Conservation (phyloP, 1,140 invertebrate genomes). For the Aradophagus sp. region DNA sequence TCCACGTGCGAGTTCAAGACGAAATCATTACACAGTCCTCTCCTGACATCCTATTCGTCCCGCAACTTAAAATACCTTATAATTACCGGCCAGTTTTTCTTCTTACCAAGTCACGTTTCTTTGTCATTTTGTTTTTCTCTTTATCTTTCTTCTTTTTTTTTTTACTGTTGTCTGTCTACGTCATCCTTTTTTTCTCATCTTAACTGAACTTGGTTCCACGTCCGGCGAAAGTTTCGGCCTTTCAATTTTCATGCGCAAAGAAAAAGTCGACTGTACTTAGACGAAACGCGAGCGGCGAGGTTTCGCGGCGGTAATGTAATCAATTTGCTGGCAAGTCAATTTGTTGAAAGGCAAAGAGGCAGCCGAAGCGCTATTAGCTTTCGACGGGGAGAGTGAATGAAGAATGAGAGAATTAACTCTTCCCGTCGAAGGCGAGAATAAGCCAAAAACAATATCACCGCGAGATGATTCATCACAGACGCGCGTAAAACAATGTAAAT, state of each 20-base stretch:
- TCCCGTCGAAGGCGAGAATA: constrained; percentile 29
- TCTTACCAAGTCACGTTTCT: too few relatives aligned
- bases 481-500: constrained; percentile 30
- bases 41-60: too few relatives aligned
- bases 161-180: too few relatives aligned
- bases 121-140: too few relatives aligned
- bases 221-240: constrained; percentile 14
- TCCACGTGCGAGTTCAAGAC: too few relatives aligned
- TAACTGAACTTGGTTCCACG: too few relatives aligned
- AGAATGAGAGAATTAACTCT: constrained; percentile 46
- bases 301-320: constrained; percentile 43
- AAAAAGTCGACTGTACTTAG: constrained; percentile 29
- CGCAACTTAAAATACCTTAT: too few relatives aligned
- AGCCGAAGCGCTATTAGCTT: constrained; percentile 41
- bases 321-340: constrained; percentile 52
- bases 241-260: constrained; percentile 39
- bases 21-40: too few relatives aligned
- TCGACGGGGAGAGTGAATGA: constrained; percentile 44
- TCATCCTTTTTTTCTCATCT: too few relatives aligned
- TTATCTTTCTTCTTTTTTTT: too few relatives aligned
- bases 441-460: constrained; percentile 43
- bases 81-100: too few relatives aligned
- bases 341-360: constrained; percentile 47
- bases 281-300: constrained; percentile 19
- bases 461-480: constrained; percentile 31